Base-by-base conservation (phyloP, 2,888 invertebrate species). In the Dryadula phaetusa region DNA sequence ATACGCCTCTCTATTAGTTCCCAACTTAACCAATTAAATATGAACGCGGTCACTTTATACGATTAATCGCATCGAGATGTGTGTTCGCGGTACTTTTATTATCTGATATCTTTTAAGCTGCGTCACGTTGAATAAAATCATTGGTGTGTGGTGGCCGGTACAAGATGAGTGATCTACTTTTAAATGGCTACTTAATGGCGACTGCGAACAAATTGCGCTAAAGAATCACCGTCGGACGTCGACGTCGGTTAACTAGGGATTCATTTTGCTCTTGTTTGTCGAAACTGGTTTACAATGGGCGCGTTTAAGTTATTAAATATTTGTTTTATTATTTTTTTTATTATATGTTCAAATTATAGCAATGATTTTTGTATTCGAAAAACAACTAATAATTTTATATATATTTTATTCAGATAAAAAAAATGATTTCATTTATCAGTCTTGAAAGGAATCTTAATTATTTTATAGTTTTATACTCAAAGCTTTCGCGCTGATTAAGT, bases 81-180 rank as follows among this genome's bases (percentile, higher is more conserved):
- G 79, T 79, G 83, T 82, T 77, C 76, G 81, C 64, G 58, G 64
- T 65, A 42, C 64, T 80, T 81, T 83, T 83, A 83, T 81, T 82
- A 87, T 87, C 87, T 82, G 84, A 84, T 84, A 83, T 84, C 82
- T 85, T 84, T 82, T 82, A 82, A 88, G 85, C 82, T 83, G 85
- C 85, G 89, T 88, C 90, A 85, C 82, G 82, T 85, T 81, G 79
- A 77, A 86, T 87, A 81, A 87, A 86, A 85, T 83, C 83, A 81
- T 81, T 77, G 78, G 78, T 75, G 81, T 79, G 79, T 79, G 77
- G 56, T 64, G 73, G 77, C 75, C 73, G 71, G 52, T 70, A 70
- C 77, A 78, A 81, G 82, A 83, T 84, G 84, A 84, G 77, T 83
- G 83, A 83, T 86, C 83, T 81, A 85, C 81, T 86, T 85, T 85